Evolutionary conservation across 2,797 vertebrate species (phyloP).

Genomic region (Micromesistius poutassou): DNA sequence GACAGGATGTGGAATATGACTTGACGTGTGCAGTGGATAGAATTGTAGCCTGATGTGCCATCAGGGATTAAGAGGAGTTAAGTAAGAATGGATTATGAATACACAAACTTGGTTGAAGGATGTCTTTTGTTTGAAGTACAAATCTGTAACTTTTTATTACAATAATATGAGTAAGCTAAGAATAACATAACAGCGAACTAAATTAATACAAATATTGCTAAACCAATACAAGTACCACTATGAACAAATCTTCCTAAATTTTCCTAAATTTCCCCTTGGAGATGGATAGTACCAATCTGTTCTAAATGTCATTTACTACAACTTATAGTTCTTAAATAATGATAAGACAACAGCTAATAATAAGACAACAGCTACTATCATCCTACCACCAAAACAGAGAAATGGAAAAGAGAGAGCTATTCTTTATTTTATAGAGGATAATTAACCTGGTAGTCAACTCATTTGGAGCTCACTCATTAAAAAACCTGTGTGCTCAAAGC

Average conservation of each 20-base stretch:
- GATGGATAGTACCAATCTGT: neutral
- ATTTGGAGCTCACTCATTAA: conserved; percentile 1
- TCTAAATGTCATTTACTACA: neutral
- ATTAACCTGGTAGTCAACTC: neutral
- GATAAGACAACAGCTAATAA: neutral
- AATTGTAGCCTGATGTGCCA: too few species aligned
- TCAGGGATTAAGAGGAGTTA: too few species aligned
- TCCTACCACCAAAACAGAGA: neutral
- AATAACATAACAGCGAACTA: neutral
- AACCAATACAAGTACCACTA: neutral
- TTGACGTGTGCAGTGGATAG: too few species aligned
- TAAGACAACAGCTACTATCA: neutral
- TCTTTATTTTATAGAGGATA: neutral
- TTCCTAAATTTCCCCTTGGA: neutral
- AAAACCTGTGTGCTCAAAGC: conserved; percentile 1
- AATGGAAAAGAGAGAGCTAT: neutral
- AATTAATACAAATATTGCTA: neutral
- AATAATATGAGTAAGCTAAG: neutral
- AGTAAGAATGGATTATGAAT: neutral
- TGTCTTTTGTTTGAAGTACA: neutral
- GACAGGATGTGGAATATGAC: too few species aligned
- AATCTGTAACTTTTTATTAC: neutral
- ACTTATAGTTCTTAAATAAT: neutral
- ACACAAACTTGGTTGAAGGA: neutral
- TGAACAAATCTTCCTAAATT: neutral